phyloP scores from a whole-genome alignment of 2,888 invertebrate genomes.

The Leucoma salicis region DNA sequence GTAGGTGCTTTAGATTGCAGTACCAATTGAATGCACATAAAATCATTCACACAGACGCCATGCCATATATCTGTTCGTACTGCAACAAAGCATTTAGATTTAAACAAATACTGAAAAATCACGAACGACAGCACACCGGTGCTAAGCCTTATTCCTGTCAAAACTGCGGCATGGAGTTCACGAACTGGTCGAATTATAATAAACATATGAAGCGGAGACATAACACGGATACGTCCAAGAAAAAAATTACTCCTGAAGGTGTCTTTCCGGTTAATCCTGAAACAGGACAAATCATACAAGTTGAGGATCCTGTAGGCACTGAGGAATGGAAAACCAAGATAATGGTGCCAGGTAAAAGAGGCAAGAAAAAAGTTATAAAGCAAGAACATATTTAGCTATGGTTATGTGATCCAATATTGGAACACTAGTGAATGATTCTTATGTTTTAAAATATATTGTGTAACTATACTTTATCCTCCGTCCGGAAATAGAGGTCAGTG shows the following conservation, averaged over 20 bases:
- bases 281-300: slow-evolving; percentile 65
- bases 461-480: no score
- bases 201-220: slow-evolving; percentile 91
- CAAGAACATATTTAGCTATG: slow-evolving; percentile 39
- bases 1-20: slow-evolving; percentile 81
- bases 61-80: slow-evolving; percentile 89
- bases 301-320: slow-evolving; percentile 54
- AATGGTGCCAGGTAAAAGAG: slow-evolving; percentile 68
- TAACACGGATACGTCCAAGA: slow-evolving; percentile 74
- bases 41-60: slow-evolving; percentile 89
- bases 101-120: slow-evolving; percentile 88
- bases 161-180: slow-evolving; percentile 87
- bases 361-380: slow-evolving; percentile 60
- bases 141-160: slow-evolving; percentile 88
- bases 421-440: not conserved
- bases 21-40: slow-evolving; percentile 88
- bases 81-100: slow-evolving; percentile 89
- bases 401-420: not conserved
- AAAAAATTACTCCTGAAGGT: slow-evolving; percentile 80
- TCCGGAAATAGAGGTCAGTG: no score
- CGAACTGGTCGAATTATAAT: slow-evolving; percentile 92
- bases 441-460: not conserved
- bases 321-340: slow-evolving; percentile 73
- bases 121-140: slow-evolving; percentile 87
- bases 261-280: slow-evolving; percentile 70